Evolutionary conservation across 35 echinoderm and acorn worm genomes (phyloP).

Genomic region (Eucidaris tribuloides): DNA sequence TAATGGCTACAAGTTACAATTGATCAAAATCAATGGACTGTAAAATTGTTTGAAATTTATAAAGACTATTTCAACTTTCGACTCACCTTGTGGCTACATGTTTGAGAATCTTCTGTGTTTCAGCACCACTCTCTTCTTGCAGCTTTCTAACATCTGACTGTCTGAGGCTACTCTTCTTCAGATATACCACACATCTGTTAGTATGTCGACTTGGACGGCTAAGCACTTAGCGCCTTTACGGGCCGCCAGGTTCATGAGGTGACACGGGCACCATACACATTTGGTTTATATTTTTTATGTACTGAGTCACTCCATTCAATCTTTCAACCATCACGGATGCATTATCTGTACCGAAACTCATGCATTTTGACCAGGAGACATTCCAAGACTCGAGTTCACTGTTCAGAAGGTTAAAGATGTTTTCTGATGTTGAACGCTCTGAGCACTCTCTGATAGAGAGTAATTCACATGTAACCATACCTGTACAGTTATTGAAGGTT

Average conservation of each 20-base stretch:
- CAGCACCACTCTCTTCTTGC: constrained; percentile 26
- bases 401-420: constrained; percentile 32
- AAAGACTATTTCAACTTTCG: too few relatives aligned
- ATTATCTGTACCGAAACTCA: constrained; percentile 57
- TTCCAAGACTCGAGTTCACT: not conserved
- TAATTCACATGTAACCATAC: not conserved
- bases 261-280: constrained; percentile 21
- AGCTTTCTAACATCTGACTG: constrained; percentile 22
- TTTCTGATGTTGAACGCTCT: constrained; percentile 39
- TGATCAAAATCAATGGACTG: not conserved
- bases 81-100: constrained; percentile 54
- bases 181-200: constrained; percentile 38
- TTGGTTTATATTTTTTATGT: constrained; percentile 25
- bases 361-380: constrained; percentile 48
- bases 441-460: constrained; percentile 26
- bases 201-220: constrained; percentile 16
- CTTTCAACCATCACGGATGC: constrained; percentile 45
- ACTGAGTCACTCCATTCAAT: constrained; percentile 23
- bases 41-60: not conserved
- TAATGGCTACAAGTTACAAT: not conserved
- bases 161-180: constrained; percentile 46
- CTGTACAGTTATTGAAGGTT: constrained; percentile 17
- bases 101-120: constrained; percentile 55
- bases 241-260: constrained; percentile 45
- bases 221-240: constrained; percentile 39